Base-by-base conservation (phyloP, 2,113 vertebrate species). In the Anseranas semipalmata region DNA sequence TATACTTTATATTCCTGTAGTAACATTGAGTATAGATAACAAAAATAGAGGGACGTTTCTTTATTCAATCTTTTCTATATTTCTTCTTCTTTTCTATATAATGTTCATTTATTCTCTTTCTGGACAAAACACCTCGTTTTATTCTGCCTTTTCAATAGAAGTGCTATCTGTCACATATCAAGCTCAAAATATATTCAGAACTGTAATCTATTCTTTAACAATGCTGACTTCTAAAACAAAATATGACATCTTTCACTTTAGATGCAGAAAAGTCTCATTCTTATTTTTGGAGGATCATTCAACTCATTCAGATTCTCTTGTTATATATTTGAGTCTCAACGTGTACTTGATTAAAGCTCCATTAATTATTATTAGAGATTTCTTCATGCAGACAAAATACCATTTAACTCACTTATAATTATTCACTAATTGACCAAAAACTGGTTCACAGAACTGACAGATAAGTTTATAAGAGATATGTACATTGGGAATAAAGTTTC, bases 301-400 rank as follows among this genome's bases (percentile, higher is more conserved):
- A 90, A 87, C 37, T 94, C 6, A 96, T 87, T 96, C 62, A 74
- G 58, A 93, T 93, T 96, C 74, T 89, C 37, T 79, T 76, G 32
- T 63, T 75, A 63, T 41, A 80, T 37, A 72, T 71, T 94, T 75
- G 50, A 91, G 27, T 83, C 66, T 96, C 82, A 97, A 87, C 60
- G 96, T 88, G 63, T 83, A 94, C 71, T 95, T 93, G 83, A 98
- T 96, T 97, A 97, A 97, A 97, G 72, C 55, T 97, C 60, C 87
- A 96, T 98, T 97, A 97, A 97, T 97, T 90, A 92, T 95, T 97
- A 97, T 97, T 96, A 97, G 85, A 96, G 74, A 96, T 94, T 96
- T 92, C 43, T 96, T 95, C 95, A 90, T 92, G 94, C 87, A 97
- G 97, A 97, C 85, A 84, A 95, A 97, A 94, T 77, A 90, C 7